A percentile compares a stretch with the other conserved stretches of the same genome.
Conservation (phyloP, 2,797 vertebrate genomes). For the Sebastes paucispinis region DNA sequence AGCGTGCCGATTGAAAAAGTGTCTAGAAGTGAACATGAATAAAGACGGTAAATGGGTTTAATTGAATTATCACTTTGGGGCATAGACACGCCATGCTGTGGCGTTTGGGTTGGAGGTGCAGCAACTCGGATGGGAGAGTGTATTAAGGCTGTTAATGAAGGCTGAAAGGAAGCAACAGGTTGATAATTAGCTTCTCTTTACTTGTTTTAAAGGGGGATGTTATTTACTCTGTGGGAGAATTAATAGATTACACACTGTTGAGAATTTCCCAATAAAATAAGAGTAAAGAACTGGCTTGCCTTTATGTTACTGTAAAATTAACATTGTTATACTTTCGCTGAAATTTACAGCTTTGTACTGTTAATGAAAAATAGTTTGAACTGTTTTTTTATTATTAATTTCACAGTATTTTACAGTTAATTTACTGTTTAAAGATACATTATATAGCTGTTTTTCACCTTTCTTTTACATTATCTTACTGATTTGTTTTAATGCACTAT, state of each 20-base stretch:
- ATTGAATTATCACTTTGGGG: slow-evolving; percentile 58
- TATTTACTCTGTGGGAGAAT: background rate
- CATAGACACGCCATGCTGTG: slow-evolving; percentile 30
- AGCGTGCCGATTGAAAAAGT: slow-evolving; percentile 98
- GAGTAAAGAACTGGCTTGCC: no score
- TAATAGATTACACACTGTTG: background rate
- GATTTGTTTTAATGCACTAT: no score
- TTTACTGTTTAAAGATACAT: no score
- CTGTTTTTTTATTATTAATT: no score
- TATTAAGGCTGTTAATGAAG: slow-evolving; percentile 22
- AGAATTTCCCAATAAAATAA: no score
- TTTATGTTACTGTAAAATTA: no score
- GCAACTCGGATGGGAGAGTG: background rate
- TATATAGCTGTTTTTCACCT: accelerated
- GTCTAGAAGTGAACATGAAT: slow-evolving; percentile 99
- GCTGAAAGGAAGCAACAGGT: slow-evolving; percentile 8
- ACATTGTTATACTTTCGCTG: no score
- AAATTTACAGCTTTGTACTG: no score
- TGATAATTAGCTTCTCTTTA: slow-evolving; percentile 29
- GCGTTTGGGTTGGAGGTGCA: slow-evolving; percentile 27
- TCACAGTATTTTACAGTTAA: no score
- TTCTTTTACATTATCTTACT: no score
- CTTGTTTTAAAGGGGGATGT: slow-evolving; percentile 10
- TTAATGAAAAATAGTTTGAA: no score
- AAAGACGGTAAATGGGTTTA: slow-evolving; percentile 92